A percentile compares a stretch with the other conserved stretches of the same genome.
These are phyloP conservation scores for Iselma pallidipennis DNA, from an alignment of 2,888 invertebrate species.

Conservation along the genomic window DNA sequence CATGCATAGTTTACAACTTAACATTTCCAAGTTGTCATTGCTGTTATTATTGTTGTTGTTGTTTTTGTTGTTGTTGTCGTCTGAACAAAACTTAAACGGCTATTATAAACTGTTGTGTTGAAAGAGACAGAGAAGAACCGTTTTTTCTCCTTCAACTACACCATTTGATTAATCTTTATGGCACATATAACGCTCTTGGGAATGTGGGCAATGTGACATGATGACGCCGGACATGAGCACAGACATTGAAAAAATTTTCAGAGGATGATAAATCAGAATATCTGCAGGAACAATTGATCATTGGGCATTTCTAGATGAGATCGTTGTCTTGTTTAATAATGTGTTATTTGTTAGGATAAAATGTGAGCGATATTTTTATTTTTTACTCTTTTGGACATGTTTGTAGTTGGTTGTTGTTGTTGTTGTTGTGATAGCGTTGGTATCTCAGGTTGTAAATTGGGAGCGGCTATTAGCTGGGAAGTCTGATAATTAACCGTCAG, in stretches of 20 bases:
- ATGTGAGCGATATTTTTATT: neutral
- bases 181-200: neutral
- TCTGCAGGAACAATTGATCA: neutral
- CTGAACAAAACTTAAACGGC: neutral
- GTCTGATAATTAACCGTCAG: constrained; percentile 20
- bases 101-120: neutral
- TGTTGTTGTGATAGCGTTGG: too few relatives aligned
- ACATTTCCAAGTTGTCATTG: neutral
- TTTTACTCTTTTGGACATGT: neutral
- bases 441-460: constrained; percentile 21
- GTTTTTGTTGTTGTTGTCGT: too few relatives aligned
- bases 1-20: neutral
- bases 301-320: too few relatives aligned
- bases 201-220: constrained; percentile 1
- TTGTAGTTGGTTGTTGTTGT: too few relatives aligned
- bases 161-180: neutral
- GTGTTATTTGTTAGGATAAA: too few relatives aligned
- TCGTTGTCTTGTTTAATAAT: too few relatives aligned
- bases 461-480: constrained; percentile 13
- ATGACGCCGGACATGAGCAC: neutral
- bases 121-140: neutral
- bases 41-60: too few relatives aligned
- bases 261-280: neutral
- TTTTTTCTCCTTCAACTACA: neutral
- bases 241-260: neutral